Base-by-base conservation (phyloP, 2,113 vertebrate species). In the Holacanthus passer region DNA sequence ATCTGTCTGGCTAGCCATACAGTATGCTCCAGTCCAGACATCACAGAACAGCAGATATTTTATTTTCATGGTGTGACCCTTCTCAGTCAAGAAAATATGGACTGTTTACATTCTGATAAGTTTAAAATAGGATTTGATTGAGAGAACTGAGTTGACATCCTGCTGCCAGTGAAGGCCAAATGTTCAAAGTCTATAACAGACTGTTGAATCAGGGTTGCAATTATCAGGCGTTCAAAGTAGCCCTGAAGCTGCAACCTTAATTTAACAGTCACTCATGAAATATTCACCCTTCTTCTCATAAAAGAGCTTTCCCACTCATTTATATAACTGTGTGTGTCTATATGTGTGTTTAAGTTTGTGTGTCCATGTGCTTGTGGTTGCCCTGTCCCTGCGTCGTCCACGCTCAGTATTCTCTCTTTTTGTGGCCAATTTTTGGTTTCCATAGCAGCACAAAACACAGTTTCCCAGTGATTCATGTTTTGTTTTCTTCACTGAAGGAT, bases 201-300 rank as follows among this genome's bases (percentile, higher is more conserved):
- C 60, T 16, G 60, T 66, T 70, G 3, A 62, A 62, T 69, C 32
- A 41, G 53, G 45, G 66, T 79, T 79, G 64, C 67, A 62, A n/a
- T 87, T 48, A 80, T 76, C 39, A 78, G 70, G 12, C 17, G 4
- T 73, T 85, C 52, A 74, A 75, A 87, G 27, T 22, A 73, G 7
- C 65, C 35, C 62, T 31, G 45, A 83, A 82, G 68, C 77, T 80
- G 73, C 27, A 65, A 47, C 65, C 89, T 94, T 94, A 91, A 90
- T 92, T 90, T 93, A 93, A 90, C 52, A 35, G 32, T 86, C 53
- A 27, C 86, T 91, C 83, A 92, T 95, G 53, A 94, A 94, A 94
- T 92, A 95, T 94, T 94, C 68, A 93, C 48, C 78, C 59, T 7
- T 78, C 32, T 70, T 79, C 64, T 84, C 65, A 79, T 73, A 70